These are phyloP conservation scores for Epsilonema sp. DNA, from an alignment of 2,888 invertebrate species.

Conservation along the genomic window DNA sequence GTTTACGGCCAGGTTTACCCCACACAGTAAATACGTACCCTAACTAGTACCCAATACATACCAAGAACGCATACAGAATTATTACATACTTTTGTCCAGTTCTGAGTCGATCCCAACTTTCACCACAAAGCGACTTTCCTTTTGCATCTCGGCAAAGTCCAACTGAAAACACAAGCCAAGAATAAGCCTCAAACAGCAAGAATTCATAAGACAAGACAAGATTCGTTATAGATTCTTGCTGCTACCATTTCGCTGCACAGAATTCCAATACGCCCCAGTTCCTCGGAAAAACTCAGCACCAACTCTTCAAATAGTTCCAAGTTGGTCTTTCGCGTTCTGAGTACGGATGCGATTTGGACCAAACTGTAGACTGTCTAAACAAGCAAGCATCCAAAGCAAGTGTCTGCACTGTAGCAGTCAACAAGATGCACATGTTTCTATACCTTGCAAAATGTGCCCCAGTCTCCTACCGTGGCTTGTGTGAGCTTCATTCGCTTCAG, in stretches of 20 bases:
- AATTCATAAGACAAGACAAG: not conserved
- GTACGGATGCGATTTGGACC: too few relatives aligned
- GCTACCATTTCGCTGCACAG: not conserved
- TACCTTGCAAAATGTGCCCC: constrained; percentile 51
- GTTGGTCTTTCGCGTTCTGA: constrained; percentile 32
- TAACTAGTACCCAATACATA: too few relatives aligned
- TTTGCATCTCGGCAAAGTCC: constrained; percentile 33
- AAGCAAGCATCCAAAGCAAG: constrained; percentile 36
- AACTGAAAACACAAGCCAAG: too few relatives aligned
- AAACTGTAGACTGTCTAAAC: constrained; percentile 39
- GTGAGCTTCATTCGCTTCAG: constrained; percentile 44
- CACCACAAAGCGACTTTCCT: constrained; percentile 47
- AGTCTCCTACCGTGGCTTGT: constrained; percentile 44
- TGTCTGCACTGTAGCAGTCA: constrained; percentile 46
- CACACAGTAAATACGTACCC: too few relatives aligned
- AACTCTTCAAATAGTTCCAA: constrained; percentile 44
- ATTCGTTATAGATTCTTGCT: not conserved
- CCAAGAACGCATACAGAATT: too few relatives aligned
- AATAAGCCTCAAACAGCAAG: not conserved
- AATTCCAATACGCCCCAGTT: not conserved
- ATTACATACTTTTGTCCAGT: too few relatives aligned
- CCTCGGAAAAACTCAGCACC: constrained; percentile 44
- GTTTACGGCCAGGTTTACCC: too few relatives aligned
- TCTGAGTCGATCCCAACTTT: constrained; percentile 51
- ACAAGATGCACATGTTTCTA: constrained; percentile 40